These are phyloP conservation scores for Coendou prehensilis DNA, from an alignment of 2,797 vertebrate species.

Conservation along the genomic window DNA sequence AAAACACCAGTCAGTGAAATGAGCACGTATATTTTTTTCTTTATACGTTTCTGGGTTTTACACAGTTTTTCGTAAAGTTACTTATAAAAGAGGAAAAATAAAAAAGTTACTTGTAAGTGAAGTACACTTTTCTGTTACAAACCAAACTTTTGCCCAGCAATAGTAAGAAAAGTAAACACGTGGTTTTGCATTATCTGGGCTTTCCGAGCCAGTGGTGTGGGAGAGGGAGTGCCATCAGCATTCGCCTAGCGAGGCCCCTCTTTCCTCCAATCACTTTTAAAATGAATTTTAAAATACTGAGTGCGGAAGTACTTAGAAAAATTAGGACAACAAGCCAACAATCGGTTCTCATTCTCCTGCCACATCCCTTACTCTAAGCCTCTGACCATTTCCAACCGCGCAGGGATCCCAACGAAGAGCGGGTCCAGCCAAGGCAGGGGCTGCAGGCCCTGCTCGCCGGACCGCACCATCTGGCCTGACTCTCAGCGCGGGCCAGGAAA, in stretches of 20 bases:
- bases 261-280: conserved; percentile 47
- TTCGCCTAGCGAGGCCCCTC: neutral
- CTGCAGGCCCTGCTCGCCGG: neutral
- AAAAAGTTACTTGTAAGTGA: neutral
- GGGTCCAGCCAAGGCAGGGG: neutral
- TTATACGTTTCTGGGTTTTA: conserved; percentile 27
- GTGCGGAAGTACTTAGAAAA: conserved; percentile 5
- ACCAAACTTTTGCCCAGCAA: conserved; percentile 8
- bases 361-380: conserved; percentile 24
- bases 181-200: neutral
- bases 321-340: conserved; percentile 33
- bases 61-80: conserved; percentile 54
- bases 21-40: conserved; percentile 5
- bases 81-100: neutral
- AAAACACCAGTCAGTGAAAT: neutral
- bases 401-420: conserved; percentile 3
- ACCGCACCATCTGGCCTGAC: conserved; percentile 8
- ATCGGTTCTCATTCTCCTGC: conserved; percentile 26
- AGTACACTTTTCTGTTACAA: neutral
- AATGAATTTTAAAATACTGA: conserved; percentile 43
- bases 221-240: neutral
- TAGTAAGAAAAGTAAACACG: neutral
- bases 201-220: neutral
- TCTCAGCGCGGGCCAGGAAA: conserved; percentile 6
- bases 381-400: neutral